phyloP scores from a whole-genome alignment of 2,113 vertebrate species.

The Cichladusa arquata region DNA sequence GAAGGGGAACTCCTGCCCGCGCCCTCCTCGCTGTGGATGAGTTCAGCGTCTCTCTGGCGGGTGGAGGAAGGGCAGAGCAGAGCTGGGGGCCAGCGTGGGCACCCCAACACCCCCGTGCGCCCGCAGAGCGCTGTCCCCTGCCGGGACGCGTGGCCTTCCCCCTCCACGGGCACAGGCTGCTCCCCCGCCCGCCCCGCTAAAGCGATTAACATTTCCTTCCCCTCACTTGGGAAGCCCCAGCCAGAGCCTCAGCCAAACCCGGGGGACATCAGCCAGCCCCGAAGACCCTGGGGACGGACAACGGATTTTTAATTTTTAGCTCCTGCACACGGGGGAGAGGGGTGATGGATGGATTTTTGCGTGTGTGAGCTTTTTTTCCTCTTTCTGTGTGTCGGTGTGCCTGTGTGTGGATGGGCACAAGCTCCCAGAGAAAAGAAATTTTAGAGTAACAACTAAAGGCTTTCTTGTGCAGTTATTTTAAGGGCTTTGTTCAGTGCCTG shows the following conservation, averaged over 20 bases:
- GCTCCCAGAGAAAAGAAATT: constrained; percentile 64
- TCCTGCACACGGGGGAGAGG: neutral
- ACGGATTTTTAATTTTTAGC: neutral
- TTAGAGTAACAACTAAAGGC: constrained; percentile 72
- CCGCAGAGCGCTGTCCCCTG: neutral
- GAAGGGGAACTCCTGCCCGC: neutral
- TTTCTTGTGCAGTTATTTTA: constrained; percentile 77
- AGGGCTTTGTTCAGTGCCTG: constrained; percentile 77
- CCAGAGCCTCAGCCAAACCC: neutral
- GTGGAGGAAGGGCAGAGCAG: neutral
- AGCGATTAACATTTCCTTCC: neutral
- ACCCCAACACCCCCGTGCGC: too few species aligned
- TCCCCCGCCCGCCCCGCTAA: neutral
- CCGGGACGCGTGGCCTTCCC: neutral
- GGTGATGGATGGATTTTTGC: neutral
- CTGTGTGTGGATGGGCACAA: constrained; percentile 36
- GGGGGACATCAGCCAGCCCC: neutral
- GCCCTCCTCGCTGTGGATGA: neutral
- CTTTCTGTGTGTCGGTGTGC: neutral
- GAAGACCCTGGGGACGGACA: neutral
- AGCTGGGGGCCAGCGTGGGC: neutral
- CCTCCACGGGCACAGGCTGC: neutral
- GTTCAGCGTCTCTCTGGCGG: neutral
- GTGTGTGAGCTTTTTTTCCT: neutral
- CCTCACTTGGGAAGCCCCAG: neutral